Evolutionary conservation across 2,888 invertebrate genomes (phyloP).

Genomic region (Diadromus collaris): DNA sequence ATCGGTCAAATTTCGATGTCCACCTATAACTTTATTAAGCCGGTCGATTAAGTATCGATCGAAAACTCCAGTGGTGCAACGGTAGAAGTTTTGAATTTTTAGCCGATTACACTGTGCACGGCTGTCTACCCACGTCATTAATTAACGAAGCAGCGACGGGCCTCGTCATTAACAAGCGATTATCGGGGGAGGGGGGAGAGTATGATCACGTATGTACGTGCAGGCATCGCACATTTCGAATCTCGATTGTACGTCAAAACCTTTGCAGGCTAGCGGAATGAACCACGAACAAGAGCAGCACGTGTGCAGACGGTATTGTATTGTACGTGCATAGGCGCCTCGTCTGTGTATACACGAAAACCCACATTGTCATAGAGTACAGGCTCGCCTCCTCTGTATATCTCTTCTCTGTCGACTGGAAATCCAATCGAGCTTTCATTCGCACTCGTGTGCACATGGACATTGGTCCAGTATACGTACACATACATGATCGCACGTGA

Average conservation of each 20-base stretch:
- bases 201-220: neutral
- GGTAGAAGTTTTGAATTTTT: neutral
- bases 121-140: conserved; percentile 22
- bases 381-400: neutral
- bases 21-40: neutral
- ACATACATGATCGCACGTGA: conserved; percentile 14
- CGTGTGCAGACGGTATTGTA: neutral
- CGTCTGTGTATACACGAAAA: neutral
- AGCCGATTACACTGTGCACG: neutral
- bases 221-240: conserved; percentile 9
- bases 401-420: conserved; percentile 24
- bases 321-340: neutral
- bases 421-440: conserved; percentile 40
- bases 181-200: conserved; percentile 8
- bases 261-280: conserved; percentile 26
- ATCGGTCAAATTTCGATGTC: neutral
- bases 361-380: neutral
- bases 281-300: conserved; percentile 13
- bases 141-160: conserved; percentile 29
- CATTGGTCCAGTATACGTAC: neutral
- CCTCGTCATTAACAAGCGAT: conserved; percentile 52
- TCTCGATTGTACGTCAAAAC: conserved; percentile 34
- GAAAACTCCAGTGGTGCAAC: conserved; percentile 27
- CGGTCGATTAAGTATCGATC: conserved; percentile 23
- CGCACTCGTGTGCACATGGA: neutral